Percentiles rank a stretch among this genome's conserved stretches.
phyloP scores from a whole-genome alignment of 37 sponge, comb jelly and placozoan species.

The Haliclona indistincta region DNA sequence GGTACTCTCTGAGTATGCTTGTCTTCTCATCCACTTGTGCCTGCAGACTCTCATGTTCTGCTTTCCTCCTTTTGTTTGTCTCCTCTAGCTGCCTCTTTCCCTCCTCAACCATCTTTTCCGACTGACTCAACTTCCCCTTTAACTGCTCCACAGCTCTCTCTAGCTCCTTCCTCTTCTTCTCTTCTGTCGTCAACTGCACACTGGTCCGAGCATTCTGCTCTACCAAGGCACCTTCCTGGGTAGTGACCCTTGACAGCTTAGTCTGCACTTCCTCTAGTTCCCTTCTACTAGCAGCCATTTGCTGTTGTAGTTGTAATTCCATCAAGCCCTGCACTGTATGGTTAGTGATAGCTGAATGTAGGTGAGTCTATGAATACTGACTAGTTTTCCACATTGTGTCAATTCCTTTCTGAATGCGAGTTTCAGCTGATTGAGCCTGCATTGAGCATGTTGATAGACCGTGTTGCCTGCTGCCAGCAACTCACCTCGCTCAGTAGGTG shows the following conservation, averaged over 20 bases:
- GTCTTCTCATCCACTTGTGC: conserved; percentile 31
- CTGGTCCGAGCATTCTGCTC: conserved; percentile 44
- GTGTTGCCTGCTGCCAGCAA: not conserved
- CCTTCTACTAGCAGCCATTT: not conserved
- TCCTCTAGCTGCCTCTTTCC: not conserved
- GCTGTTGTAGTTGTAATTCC: conserved; percentile 3
- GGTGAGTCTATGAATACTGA: conserved; percentile 3
- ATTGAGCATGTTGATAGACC: not conserved
- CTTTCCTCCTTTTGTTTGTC: not conserved
- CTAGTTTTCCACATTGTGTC: conserved; percentile 54
- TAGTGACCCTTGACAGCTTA: not conserved
- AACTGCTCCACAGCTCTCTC: not conserved
- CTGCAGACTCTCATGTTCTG: conserved; percentile 3
- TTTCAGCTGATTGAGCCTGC: conserved; percentile 45
- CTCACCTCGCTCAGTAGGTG: conserved; percentile 35
- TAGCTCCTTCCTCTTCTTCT: conserved; percentile 19
- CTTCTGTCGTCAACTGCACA: conserved; percentile 17
- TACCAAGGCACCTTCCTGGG: conserved; percentile 36
- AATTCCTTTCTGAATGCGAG: conserved; percentile 28
- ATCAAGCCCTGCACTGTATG: conserved; percentile 44
- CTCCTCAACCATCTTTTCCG: not conserved
- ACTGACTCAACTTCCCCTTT: not conserved
- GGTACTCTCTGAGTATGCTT: conserved; percentile 45
- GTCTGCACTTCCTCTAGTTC: conserved; percentile 16
- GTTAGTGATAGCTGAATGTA: conserved; percentile 1